Base-by-base conservation (phyloP, 2,888 invertebrate species). In the Trisateles emortualis region DNA sequence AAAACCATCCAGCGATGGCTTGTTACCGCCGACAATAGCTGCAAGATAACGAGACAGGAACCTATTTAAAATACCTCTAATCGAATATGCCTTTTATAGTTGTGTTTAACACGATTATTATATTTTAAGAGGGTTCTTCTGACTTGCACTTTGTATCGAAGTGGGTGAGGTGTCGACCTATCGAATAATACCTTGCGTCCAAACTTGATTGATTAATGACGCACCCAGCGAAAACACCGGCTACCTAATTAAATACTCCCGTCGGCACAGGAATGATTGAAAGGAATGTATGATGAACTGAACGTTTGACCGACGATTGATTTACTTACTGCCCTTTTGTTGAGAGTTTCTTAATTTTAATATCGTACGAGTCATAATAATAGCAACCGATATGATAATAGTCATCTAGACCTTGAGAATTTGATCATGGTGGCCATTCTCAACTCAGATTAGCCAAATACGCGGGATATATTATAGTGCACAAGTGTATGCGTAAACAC, bases 91-190 rank as follows among this genome's bases (percentile, higher is more conserved):
- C 84, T 90, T 90, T 91, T 92, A 87, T 89, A 83, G 85, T 83
- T 83, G 84, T 87, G 86, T 92, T 92, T 92, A 92, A 91, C 92
- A 89, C 88, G 88, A 92, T 92, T 92, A 91, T 92, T 91, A 92
- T 89, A 90, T 90, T 92, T 90, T 90, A 90, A 91, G 86, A 90
- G 87, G 86, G 77, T 79, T 71, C 78, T 64, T 90, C 82, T 93
- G 93, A 93, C 93, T 93, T 91, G 92, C 93, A 90, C 73, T 88
- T 90, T 81, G 74, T 67, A 59, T 64, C 71, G 71, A 64, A 76
- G 76, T 78, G 76, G 78, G 79, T 68, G 83, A 90, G 86, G 90
- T 90, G 88, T 89, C 86, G 87, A 90, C 72, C 86, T 88, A 87
- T 88, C 87, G 85, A 89, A 87, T 86, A 86, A 88, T 86, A 80